Evolutionary conservation across 92 coral and sea anemone genomes (phyloP).

Genomic region (Siderastrea siderea): DNA sequence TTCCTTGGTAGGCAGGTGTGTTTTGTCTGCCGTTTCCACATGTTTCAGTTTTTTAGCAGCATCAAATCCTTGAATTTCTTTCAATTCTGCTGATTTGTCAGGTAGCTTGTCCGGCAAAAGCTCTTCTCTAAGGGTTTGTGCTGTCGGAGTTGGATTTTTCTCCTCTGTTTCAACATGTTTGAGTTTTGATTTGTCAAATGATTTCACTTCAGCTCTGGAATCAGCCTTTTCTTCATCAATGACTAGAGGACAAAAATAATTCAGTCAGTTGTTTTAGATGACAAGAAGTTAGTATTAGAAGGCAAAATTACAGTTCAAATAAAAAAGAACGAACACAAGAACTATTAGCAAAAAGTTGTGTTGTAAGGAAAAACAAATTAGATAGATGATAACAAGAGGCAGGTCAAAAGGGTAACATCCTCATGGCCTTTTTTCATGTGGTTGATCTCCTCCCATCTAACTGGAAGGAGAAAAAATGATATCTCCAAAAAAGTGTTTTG

Average conservation of each 20-base stretch:
- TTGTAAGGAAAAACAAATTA: too few relatives aligned
- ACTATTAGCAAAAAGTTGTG: too few relatives aligned
- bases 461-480: too few relatives aligned
- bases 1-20: slow-evolving; percentile 80
- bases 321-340: too few relatives aligned
- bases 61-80: slow-evolving; percentile 76
- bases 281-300: not conserved
- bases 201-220: slow-evolving; percentile 84
- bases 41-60: slow-evolving; percentile 75
- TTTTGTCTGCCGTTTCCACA: slow-evolving; percentile 81
- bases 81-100: slow-evolving; percentile 69
- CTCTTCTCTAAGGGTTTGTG: slow-evolving; percentile 51
- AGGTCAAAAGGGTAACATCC: too few relatives aligned
- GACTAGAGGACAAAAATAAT: slow-evolving; percentile 20
- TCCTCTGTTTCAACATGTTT: slow-evolving; percentile 85
- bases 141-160: slow-evolving; percentile 81
- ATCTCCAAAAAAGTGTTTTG: too few relatives aligned
- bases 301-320: not conserved
- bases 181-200: slow-evolving; percentile 84
- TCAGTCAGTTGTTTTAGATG: not conserved
- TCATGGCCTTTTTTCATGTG: too few relatives aligned
- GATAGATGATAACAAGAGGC: too few relatives aligned
- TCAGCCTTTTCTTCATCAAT: slow-evolving; percentile 76
- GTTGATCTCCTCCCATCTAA: too few relatives aligned
- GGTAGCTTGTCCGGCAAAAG: slow-evolving; percentile 63